Conservation (phyloP, 2,113 vertebrate genomes). For the Limanda limanda region DNA sequence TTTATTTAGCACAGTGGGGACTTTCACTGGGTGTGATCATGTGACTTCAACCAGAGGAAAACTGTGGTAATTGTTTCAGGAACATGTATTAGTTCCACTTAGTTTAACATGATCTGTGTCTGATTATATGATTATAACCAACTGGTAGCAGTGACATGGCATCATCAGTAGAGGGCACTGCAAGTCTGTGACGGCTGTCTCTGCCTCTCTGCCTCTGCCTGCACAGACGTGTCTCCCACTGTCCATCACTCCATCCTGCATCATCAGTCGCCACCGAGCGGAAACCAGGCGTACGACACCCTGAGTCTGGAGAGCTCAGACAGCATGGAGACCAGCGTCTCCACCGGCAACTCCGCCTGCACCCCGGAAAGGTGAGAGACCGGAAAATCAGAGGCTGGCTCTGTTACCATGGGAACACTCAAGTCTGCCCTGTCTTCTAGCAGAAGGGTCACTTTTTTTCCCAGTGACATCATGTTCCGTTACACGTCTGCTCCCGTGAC, state of each 20-base stretch:
- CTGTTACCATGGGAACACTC: conserved; percentile 84
- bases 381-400: conserved; percentile 58
- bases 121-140: conserved; percentile 11
- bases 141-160: conserved; percentile 34
- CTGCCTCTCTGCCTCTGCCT: conserved; percentile 18
- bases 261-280: conserved; percentile 86
- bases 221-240: conserved; percentile 74
- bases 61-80: neutral
- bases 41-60: neutral
- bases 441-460: conserved; percentile 79
- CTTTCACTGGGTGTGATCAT: too few relatives aligned
- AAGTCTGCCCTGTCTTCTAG: conserved; percentile 75
- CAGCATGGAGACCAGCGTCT: conserved; percentile 97
- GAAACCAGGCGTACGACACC: conserved; percentile 90
- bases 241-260: conserved; percentile 93
- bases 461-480: conserved; percentile 74
- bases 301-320: conserved; percentile 98
- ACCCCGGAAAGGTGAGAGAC: conserved; percentile 92
- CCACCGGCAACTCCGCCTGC: conserved; percentile 91
- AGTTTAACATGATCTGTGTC: neutral
- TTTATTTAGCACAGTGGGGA: neutral
- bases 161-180: conserved; percentile 84
- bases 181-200: conserved; percentile 76
- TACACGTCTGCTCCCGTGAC: conserved; percentile 66
- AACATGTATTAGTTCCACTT: neutral